These are phyloP conservation scores for Parotocinclus haroldoi DNA, from an alignment of 2,797 vertebrate genomes.

Conservation along the genomic window DNA sequence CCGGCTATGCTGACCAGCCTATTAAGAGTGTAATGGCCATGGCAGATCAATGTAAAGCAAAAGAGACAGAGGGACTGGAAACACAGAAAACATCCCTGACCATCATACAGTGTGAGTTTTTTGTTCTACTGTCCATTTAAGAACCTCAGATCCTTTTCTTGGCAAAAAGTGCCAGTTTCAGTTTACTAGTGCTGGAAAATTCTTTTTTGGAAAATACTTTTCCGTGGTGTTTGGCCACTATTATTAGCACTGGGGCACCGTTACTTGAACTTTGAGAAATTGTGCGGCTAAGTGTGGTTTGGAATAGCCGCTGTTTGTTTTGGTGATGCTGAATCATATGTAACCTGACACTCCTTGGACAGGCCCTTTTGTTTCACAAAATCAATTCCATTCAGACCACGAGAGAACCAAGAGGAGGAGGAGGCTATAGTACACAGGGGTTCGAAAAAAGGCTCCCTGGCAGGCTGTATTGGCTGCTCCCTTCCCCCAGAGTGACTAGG, in stretches of 20 bases:
- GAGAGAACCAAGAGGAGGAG: constrained; percentile 28
- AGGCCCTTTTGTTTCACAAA: constrained; percentile 66
- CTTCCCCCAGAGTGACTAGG: constrained; percentile 7
- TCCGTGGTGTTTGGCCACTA: too few species aligned
- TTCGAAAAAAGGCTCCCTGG: constrained; percentile 54
- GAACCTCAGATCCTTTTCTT: too few species aligned
- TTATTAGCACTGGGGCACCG: too few species aligned
- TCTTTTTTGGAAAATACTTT: too few species aligned
- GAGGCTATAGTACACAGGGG: constrained; percentile 27
- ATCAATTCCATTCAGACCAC: constrained; percentile 69
- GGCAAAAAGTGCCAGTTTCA: too few species aligned
- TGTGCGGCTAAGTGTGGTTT: too few species aligned
- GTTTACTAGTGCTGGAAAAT: too few species aligned
- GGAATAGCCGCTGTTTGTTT: constrained; percentile 51
- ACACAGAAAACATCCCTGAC: constrained; percentile 21
- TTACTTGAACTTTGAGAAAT: too few species aligned
- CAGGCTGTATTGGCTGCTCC: constrained; percentile 59
- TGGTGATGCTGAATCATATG: constrained; percentile 49
- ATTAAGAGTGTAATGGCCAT: constrained; percentile 52
- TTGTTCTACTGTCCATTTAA: constrained; percentile 20
- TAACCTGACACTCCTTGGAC: constrained; percentile 56
- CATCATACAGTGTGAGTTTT: neutral
- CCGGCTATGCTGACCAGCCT: constrained; percentile 8
- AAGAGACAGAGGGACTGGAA: constrained; percentile 40
- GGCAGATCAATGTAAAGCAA: constrained; percentile 34